These are phyloP conservation scores for Gymnopithys bicolor DNA, from an alignment of 2,797 vertebrate genomes.

Conservation along the genomic window DNA sequence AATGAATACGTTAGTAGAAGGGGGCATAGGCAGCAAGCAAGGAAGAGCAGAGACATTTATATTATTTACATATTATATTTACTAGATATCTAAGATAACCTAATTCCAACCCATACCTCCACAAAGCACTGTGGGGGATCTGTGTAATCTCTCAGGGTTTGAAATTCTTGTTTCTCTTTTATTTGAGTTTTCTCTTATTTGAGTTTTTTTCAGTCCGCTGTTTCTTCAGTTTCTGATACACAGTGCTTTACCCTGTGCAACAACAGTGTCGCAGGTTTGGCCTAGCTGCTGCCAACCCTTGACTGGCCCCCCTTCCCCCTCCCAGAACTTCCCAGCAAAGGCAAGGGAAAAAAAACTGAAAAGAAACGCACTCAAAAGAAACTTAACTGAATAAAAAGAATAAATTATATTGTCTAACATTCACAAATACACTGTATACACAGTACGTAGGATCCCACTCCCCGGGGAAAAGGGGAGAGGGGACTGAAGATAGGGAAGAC, in stretches of 20 bases:
- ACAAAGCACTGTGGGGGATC: not conserved
- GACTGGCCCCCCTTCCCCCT: no score
- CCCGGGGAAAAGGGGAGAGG: no score
- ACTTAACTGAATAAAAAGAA: no score
- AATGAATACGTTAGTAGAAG: not conserved
- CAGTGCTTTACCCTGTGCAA: not conserved
- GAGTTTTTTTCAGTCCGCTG: not conserved
- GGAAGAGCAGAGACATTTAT: not conserved
- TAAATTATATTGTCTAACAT: no score
- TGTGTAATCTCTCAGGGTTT: not conserved
- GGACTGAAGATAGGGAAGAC: no score
- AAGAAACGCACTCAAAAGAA: no score
- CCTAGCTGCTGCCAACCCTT: no score
- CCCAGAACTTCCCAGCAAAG: no score
- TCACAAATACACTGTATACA: no score
- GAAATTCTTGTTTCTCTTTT: not conserved
- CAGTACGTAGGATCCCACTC: no score
- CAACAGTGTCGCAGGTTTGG: no score
- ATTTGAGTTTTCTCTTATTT: not conserved
- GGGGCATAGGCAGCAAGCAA: not conserved
- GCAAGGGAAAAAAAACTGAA: no score
- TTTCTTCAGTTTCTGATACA: not conserved
- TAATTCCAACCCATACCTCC: not conserved
- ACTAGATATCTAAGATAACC: not conserved
- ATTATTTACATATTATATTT: not conserved